Evolutionary conservation across 1,140 invertebrate genomes (phyloP), one percentile per base, ranked within the genome.

Genomic region (Caenorhabditis tropicalis): DNA sequence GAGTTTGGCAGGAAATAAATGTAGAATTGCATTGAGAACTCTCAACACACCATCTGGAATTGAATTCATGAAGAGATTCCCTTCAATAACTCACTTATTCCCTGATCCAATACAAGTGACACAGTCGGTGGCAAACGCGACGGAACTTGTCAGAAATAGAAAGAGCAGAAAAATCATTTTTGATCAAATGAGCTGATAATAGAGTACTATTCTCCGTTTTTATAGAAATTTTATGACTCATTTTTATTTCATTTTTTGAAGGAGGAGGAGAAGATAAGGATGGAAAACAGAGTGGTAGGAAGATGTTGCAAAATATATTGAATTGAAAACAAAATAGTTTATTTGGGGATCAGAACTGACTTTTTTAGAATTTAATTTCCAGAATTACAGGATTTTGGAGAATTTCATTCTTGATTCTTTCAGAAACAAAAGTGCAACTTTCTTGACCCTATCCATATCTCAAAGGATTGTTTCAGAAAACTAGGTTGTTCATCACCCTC

Each of bases 1-100:
- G 15, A 33, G 58, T 65, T 33, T 33, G 10, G 7, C 58, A 65
- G 7, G 58, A 19, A 3, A n/a, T 4, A 10, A 65, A 65, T 19
- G 29, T 65, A 5, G 29, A 19, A 16, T 65, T 65, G 58, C 58
- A 65, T 36, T 33, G 31, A 65, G 29, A 16, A 65, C 12, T 15
- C 19, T 65, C 58, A 16, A 65, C 58, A 24, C 58, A 65, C 58
- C 58, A 65, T 16, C 53, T 58, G 53, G 29, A 58, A 58, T n/a
- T 29, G 27, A 16, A 16, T 74, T 15, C 6, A 21, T 15, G 2
- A 19, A 43, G 9, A 27, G 9, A 19, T 36, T 24, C 19, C 2
- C 43, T 2, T 12, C 9, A 46, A 46, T 46, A 46, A 46, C 43
- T 46, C 21, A 51, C 49, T 10, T 27, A 27, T 56, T 56, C 24